Evolutionary conservation across 2,797 vertebrate genomes (phyloP).

Genomic region (Sternarchorhynchus goeldii): DNA sequence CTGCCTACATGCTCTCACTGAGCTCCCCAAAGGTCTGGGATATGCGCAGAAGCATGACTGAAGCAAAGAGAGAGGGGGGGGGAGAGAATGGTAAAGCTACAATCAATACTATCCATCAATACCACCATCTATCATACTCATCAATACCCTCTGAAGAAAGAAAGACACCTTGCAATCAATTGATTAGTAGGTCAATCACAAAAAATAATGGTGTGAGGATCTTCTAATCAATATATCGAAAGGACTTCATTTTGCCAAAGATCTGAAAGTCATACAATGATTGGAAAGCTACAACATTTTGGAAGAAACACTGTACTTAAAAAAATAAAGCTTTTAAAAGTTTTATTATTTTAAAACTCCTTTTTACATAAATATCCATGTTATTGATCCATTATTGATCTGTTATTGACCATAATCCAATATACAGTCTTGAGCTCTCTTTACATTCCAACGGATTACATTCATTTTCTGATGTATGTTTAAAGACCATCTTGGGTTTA

Average conservation of each 20-base stretch:
- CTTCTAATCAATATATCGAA: constrained; percentile 33
- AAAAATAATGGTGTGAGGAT: constrained; percentile 14
- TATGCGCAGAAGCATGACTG: neutral
- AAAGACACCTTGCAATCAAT: constrained; percentile 26
- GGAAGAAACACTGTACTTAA: no score
- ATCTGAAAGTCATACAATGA: neutral
- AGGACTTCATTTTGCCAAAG: neutral
- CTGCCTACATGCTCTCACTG: neutral
- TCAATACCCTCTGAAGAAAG: constrained; percentile 42
- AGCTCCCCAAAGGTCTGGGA: neutral
- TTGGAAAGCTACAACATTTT: no score
- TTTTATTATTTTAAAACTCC: no score
- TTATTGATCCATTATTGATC: no score
- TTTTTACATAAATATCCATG: no score
- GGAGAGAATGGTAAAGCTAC: neutral
- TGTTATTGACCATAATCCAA: no score
- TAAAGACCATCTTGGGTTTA: no score
- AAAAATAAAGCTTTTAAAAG: no score
- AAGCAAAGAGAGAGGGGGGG: neutral
- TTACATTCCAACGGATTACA: no score
- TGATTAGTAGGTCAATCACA: constrained; percentile 37
- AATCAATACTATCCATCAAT: constrained; percentile 36
- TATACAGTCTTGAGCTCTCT: no score
- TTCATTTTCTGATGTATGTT: no score
- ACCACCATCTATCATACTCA: constrained; percentile 27